These are phyloP conservation scores for Xerus rutilus DNA, from an alignment of 2,797 vertebrate species.

Conservation along the genomic window DNA sequence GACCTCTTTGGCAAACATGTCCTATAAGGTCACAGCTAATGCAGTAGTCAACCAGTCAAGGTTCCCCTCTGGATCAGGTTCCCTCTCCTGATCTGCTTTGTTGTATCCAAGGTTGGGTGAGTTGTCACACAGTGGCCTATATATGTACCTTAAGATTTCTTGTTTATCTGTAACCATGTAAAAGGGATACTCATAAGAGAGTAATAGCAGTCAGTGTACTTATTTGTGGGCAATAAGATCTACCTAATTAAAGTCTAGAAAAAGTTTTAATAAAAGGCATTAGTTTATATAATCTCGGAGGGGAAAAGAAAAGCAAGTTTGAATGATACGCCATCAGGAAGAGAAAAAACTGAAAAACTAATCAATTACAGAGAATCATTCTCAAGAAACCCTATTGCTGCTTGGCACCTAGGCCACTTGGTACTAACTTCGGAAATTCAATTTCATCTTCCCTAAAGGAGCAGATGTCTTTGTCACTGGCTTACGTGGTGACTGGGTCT, in stretches of 20 bases:
- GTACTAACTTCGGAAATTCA: neutral
- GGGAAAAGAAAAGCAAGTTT: neutral
- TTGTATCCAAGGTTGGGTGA: neutral
- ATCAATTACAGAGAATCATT: neutral
- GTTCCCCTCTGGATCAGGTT: neutral
- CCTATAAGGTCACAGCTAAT: neutral
- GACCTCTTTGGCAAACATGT: neutral
- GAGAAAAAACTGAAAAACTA: neutral
- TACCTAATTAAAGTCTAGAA: neutral
- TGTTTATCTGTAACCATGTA: neutral
- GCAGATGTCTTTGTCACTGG: neutral
- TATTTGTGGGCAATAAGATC: neutral
- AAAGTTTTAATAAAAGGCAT: neutral
- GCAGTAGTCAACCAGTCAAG: neutral
- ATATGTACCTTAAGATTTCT: neutral
- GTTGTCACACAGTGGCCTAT: neutral
- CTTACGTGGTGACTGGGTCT: neutral
- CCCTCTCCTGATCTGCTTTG: neutral
- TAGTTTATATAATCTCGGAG: constrained; percentile 27
- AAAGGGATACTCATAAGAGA: neutral
- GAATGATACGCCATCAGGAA: neutral
- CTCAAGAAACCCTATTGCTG: neutral
- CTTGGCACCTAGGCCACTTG: neutral
- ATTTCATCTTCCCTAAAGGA: neutral
- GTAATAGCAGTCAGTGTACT: neutral